phyloP scores from a whole-genome alignment of 2,797 vertebrate genomes.

The Telmatherina bonti region DNA sequence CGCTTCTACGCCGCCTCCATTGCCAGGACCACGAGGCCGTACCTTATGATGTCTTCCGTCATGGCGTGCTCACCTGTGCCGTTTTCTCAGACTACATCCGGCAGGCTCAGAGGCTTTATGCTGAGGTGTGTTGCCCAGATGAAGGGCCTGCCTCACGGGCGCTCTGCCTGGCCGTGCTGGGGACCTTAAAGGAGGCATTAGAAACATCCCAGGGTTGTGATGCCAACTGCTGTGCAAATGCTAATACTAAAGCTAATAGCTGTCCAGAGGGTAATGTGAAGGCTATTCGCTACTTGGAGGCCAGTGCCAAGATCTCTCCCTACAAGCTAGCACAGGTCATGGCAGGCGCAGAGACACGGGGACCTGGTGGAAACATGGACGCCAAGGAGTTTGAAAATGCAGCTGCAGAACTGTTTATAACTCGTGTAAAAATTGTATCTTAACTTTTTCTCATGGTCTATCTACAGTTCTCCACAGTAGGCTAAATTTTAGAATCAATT shows the following conservation, averaged over 20 bases:
- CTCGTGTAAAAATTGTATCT: constrained; percentile 88
- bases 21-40: constrained; percentile 94
- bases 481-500: background rate
- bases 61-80: constrained; percentile 90
- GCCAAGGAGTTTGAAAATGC: constrained; percentile 92
- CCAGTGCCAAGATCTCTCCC: constrained; percentile 91
- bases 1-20: constrained; percentile 86
- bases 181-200: constrained; percentile 88
- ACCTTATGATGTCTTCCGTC: constrained; percentile 91
- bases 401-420: constrained; percentile 89
- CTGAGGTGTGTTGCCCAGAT: constrained; percentile 80
- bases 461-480: constrained; percentile 5
- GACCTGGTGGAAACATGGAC: constrained; percentile 83
- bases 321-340: constrained; percentile 87
- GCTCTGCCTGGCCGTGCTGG: constrained; percentile 87
- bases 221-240: constrained; percentile 50
- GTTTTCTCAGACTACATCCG: constrained; percentile 91
- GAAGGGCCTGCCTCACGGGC: constrained; percentile 78
- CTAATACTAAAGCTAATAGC: constrained; percentile 57
- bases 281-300: constrained; percentile 86
- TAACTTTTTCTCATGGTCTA: constrained; percentile 55
- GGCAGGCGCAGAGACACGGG: constrained; percentile 79
- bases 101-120: constrained; percentile 87
- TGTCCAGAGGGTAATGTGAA: constrained; percentile 82
- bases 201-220: constrained; percentile 71